Percentiles rank a stretch among this genome's conserved stretches.
Evolutionary conservation across 2,888 invertebrate species (phyloP).

Genomic region (Euzophera pinguis): DNA sequence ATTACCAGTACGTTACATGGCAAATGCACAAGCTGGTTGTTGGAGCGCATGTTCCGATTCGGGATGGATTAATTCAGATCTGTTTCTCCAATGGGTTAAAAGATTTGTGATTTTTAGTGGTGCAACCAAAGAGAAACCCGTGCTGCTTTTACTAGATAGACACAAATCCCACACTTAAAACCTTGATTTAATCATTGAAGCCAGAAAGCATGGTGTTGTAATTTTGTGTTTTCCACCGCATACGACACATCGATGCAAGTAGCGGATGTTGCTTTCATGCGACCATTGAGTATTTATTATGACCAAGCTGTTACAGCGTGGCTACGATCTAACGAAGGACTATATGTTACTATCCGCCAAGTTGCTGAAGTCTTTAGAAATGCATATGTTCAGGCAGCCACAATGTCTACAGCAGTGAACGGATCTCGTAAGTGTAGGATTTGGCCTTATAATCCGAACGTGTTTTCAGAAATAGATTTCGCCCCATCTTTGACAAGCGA

Average conservation of each 20-base stretch:
- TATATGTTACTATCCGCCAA: constrained; percentile 25
- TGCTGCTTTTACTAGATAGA: constrained; percentile 39
- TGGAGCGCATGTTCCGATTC: constrained; percentile 28
- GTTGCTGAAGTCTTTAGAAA: constrained; percentile 29
- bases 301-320: constrained; percentile 23
- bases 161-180: constrained; percentile 35
- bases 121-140: constrained; percentile 30
- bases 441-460: constrained; percentile 27
- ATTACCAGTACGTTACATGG: too few species aligned
- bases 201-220: constrained; percentile 22
- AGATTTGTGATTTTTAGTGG: constrained; percentile 30
- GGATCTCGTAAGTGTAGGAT: constrained; percentile 26
- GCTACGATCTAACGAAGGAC: constrained; percentile 27
- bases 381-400: constrained; percentile 26
- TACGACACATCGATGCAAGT: constrained; percentile 15
- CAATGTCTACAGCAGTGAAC: constrained; percentile 29
- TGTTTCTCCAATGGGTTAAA: constrained; percentile 37
- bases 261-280: constrained; percentile 25
- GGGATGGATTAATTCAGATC: constrained; percentile 36
- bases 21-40: constrained; percentile 28
- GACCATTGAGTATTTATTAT: constrained; percentile 24
- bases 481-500: constrained; percentile 17
- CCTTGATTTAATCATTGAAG: constrained; percentile 30
- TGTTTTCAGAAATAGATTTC: constrained; percentile 28
- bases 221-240: constrained; percentile 20